Percentiles rank a stretch among this genome's conserved stretches.
Conservation (phyloP, 2,797 vertebrate genomes). For the Micromesistius poutassou region DNA sequence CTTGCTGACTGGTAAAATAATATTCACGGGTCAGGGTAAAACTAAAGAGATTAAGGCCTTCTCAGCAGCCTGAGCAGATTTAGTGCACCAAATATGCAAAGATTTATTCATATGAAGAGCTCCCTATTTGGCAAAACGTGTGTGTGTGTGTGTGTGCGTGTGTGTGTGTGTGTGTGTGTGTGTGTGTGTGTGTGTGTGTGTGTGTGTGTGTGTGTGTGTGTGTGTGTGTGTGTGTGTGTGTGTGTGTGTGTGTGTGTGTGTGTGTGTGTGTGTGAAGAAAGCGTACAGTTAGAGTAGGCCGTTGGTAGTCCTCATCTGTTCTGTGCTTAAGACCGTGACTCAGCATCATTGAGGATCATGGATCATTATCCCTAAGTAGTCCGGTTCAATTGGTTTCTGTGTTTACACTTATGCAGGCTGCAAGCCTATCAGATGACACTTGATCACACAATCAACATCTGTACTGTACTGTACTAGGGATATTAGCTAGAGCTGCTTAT, state of each 20-base stretch:
- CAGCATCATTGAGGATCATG: constrained; percentile 61
- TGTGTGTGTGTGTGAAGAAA: background rate
- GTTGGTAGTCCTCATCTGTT: constrained; percentile 39
- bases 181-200: background rate
- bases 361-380: constrained; percentile 36
- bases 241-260: constrained; percentile 3
- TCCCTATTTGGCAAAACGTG: background rate
- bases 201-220: no score
- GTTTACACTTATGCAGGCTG: constrained; percentile 20
- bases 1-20: constrained; percentile 35
- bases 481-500: background rate
- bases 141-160: background rate
- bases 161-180: background rate
- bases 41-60: constrained; percentile 54
- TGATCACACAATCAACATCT: background rate
- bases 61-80: constrained; percentile 40
- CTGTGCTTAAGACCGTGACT: constrained; percentile 62
- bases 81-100: constrained; percentile 55
- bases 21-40: constrained; percentile 45
- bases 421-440: background rate
- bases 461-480: no score
- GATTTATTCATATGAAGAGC: constrained; percentile 24
- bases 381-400: constrained; percentile 37
- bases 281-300: constrained; percentile 10
- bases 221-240: background rate